Evolutionary conservation across 2,113 vertebrate genomes (phyloP).

Genomic region (Cnemophilus loriae): DNA sequence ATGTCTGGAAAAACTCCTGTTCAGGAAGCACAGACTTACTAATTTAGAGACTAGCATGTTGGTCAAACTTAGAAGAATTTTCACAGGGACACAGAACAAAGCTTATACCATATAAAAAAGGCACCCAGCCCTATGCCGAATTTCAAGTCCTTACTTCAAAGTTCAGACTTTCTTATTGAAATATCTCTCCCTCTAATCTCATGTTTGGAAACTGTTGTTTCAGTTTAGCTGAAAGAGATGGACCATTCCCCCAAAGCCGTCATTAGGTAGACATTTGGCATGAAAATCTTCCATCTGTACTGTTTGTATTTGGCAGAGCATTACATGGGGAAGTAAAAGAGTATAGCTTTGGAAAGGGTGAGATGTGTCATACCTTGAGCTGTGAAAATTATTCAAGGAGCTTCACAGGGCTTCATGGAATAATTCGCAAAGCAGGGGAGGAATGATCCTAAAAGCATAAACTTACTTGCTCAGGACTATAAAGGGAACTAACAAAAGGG

Average conservation of each 20-base stretch:
- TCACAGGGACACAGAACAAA: background rate
- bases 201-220: background rate
- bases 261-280: constrained; percentile 1
- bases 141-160: background rate
- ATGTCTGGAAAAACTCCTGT: background rate
- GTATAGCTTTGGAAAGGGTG: background rate
- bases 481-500: background rate
- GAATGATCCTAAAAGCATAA: background rate
- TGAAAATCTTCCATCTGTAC: background rate
- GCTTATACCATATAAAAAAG: background rate
- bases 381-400: constrained; percentile 8
- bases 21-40: background rate
- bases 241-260: background rate
- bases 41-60: background rate
- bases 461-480: background rate
- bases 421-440: background rate
- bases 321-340: background rate
- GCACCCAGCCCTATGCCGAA: background rate
- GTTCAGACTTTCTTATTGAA: background rate
- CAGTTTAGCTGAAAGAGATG: background rate
- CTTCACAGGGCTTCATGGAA: constrained; percentile 8
- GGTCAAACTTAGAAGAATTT: background rate
- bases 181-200: background rate
- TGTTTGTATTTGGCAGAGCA: background rate
- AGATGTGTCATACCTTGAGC: background rate